phyloP scores from a whole-genome alignment of 2,113 vertebrate genomes.

The Sorex araneus region DNA sequence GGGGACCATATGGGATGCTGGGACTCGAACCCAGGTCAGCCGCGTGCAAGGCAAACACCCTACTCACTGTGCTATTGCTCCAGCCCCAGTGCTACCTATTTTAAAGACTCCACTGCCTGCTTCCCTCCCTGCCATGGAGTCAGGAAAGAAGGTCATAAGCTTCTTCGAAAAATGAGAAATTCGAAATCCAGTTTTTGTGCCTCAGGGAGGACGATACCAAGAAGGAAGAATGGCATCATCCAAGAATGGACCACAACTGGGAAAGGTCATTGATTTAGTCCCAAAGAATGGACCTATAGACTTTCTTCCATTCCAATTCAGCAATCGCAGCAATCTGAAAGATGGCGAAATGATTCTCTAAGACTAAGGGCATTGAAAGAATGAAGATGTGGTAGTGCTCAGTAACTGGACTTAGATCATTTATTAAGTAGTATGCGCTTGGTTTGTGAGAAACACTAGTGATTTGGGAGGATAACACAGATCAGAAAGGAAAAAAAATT shows the following conservation, averaged over 20 bases:
- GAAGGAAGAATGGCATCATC: neutral
- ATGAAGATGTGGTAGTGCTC: neutral
- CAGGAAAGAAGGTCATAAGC: neutral
- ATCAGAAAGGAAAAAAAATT: neutral
- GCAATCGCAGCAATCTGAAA: neutral
- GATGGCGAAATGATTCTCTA: neutral
- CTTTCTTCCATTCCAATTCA: neutral
- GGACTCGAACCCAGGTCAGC: too few species aligned
- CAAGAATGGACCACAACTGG: neutral
- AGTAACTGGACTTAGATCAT: neutral
- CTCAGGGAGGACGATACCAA: neutral
- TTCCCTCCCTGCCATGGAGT: neutral
- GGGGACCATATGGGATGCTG: too few species aligned
- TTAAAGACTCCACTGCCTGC: neutral
- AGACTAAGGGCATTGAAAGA: neutral
- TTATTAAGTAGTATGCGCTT: neutral
- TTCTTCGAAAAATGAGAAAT: neutral
- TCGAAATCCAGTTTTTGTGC: neutral
- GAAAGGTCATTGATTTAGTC: neutral
- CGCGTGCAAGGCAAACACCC: too few species aligned
- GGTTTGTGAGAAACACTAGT: conserved; percentile 7
- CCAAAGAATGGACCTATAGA: neutral
- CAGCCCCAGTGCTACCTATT: neutral
- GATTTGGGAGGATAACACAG: neutral
- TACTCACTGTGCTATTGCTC: too few species aligned